Evolutionary conservation across 2,888 invertebrate genomes (phyloP).

Genomic region (Eupeodes latifasciatus): DNA sequence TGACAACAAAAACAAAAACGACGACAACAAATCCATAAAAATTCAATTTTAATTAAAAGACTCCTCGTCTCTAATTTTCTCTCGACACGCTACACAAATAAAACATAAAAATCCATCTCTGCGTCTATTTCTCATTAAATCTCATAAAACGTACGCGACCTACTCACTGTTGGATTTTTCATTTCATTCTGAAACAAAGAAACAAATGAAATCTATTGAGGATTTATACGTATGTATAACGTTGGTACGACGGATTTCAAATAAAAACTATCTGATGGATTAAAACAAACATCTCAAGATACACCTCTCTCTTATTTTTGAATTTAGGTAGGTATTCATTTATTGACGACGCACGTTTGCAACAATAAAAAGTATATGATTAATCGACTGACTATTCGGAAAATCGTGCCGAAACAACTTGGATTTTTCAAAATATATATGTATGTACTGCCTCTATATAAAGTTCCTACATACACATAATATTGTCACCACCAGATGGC

Average conservation of each 20-base stretch:
- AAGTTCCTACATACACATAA: background rate
- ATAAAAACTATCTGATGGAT: background rate
- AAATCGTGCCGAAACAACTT: conserved; percentile 48
- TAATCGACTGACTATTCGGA: conserved; percentile 52
- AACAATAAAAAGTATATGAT: conserved; percentile 50
- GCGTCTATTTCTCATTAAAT: conserved; percentile 45
- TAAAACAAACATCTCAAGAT: background rate
- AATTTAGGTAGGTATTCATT: background rate
- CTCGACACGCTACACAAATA: conserved; percentile 44
- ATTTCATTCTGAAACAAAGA: background rate
- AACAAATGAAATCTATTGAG: no score
- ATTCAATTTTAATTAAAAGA: conserved; percentile 54
- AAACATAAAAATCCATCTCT: conserved; percentile 60
- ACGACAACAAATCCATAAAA: background rate
- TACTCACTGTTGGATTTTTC: background rate
- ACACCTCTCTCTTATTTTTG: background rate
- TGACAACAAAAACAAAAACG: background rate
- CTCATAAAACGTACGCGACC: conserved; percentile 53
- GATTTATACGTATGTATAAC: no score
- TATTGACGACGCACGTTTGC: background rate
- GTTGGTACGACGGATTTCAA: background rate
- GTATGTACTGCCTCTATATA: background rate
- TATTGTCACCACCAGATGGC: conserved; percentile 36
- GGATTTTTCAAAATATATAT: background rate
- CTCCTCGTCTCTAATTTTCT: conserved; percentile 35